Evolutionary conservation across 2,113 vertebrate species (phyloP).

Genomic region (Mastomys coucha): DNA sequence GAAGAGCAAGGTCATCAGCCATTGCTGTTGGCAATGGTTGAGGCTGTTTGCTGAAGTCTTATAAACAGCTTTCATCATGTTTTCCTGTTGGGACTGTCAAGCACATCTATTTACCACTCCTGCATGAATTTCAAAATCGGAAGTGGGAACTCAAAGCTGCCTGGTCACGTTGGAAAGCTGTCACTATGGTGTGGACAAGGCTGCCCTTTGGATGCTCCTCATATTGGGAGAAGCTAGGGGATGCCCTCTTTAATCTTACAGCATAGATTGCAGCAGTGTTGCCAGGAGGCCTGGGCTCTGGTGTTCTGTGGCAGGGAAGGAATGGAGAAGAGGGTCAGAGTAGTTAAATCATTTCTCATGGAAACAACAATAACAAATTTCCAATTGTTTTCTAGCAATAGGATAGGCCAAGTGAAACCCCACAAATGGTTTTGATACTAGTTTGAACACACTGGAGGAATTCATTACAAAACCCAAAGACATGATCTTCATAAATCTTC

Average conservation of each 20-base stretch:
- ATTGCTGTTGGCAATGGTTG: neutral
- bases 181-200: neutral
- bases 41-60: neutral
- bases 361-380: slow-evolving; percentile 9
- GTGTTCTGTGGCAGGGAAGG: neutral
- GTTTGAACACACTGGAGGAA: slow-evolving; percentile 14
- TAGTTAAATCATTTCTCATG: neutral
- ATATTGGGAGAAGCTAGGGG: neutral
- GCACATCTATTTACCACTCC: neutral
- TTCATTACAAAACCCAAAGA: neutral
- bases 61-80: neutral
- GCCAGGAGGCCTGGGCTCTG: neutral
- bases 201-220: neutral
- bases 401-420: neutral
- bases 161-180: neutral
- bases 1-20: neutral
- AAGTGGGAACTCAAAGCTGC: neutral
- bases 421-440: neutral
- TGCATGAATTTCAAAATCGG: neutral
- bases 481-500: neutral
- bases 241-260: neutral
- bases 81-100: neutral
- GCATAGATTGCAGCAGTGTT: neutral
- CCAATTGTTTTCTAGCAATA: slow-evolving; percentile 1
- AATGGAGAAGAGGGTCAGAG: neutral